A percentile compares a stretch with the other conserved stretches of the same genome.
These are phyloP conservation scores for Acrocephalus arundinaceus DNA, from an alignment of 2,113 vertebrate genomes.

Conservation along the genomic window DNA sequence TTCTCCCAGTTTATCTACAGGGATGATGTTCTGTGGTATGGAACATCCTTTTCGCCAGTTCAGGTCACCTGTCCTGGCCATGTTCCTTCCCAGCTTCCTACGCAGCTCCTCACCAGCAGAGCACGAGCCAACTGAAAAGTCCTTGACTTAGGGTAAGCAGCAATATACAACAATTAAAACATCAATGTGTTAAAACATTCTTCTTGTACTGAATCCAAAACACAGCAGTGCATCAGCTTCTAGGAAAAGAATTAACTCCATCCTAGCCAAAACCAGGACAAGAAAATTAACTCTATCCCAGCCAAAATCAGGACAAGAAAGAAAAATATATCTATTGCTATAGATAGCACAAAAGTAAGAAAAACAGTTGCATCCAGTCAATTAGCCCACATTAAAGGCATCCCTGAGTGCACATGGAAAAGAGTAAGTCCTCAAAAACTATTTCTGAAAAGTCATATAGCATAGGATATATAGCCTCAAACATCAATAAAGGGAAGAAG, in stretches of 20 bases:
- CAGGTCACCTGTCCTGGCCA: neutral
- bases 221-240: neutral
- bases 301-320: neutral
- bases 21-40: neutral
- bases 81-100: neutral
- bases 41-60: neutral
- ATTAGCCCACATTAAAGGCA: neutral
- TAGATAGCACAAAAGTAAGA: neutral
- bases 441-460: neutral
- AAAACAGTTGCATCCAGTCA: neutral
- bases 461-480: neutral
- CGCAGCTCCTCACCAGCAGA: neutral
- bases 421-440: neutral
- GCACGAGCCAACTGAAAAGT: neutral
- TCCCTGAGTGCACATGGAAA: neutral
- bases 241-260: neutral
- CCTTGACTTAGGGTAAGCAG: neutral
- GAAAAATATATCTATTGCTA: neutral
- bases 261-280: neutral
- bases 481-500: conserved; percentile 9
- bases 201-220: neutral
- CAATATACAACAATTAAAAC: neutral
- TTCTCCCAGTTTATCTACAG: neutral
- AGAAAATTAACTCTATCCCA: neutral
- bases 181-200: neutral